phyloP scores from a whole-genome alignment of 2,888 invertebrate genomes.

The Epsilonema sp. region DNA sequence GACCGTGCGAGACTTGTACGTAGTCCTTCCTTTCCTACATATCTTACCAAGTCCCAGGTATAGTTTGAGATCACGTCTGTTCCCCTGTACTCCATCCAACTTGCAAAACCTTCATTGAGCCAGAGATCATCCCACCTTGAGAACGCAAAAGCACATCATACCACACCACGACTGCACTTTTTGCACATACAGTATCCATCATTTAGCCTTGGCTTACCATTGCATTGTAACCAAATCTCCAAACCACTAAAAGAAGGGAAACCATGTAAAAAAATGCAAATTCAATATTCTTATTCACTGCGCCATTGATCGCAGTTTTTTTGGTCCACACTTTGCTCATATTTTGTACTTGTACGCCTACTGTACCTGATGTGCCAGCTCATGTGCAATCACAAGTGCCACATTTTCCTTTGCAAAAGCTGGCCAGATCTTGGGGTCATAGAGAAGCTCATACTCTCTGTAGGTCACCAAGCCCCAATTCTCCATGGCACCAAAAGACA shows the following conservation, averaged over 20 bases:
- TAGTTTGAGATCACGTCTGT: neutral
- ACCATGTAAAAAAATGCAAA: too few relatives aligned
- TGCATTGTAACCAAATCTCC: slow-evolving; percentile 16
- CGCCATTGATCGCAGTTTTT: too few relatives aligned
- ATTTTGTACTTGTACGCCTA: too few relatives aligned
- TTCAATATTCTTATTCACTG: too few relatives aligned
- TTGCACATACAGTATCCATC: too few relatives aligned
- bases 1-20: too few relatives aligned
- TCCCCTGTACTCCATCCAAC: slow-evolving; percentile 12
- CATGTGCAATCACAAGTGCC: slow-evolving; percentile 62
- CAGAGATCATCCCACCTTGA: slow-evolving; percentile 18
- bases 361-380: slow-evolving; percentile 63
- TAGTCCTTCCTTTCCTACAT: neutral
- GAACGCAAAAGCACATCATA: too few relatives aligned
- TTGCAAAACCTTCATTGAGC: slow-evolving; percentile 20
- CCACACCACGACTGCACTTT: too few relatives aligned
- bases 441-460: slow-evolving; percentile 51
- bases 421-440: slow-evolving; percentile 49
- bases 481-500: slow-evolving; percentile 78
- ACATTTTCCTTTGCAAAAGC: slow-evolving; percentile 52
- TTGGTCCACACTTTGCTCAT: too few relatives aligned
- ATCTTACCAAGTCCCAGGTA: neutral
- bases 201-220: too few relatives aligned
- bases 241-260: slow-evolving; percentile 16
- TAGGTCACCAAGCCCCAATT: slow-evolving; percentile 80